Evolutionary conservation across 92 coral and sea anemone species (phyloP).

Genomic region (Zoanthus solanderi): DNA sequence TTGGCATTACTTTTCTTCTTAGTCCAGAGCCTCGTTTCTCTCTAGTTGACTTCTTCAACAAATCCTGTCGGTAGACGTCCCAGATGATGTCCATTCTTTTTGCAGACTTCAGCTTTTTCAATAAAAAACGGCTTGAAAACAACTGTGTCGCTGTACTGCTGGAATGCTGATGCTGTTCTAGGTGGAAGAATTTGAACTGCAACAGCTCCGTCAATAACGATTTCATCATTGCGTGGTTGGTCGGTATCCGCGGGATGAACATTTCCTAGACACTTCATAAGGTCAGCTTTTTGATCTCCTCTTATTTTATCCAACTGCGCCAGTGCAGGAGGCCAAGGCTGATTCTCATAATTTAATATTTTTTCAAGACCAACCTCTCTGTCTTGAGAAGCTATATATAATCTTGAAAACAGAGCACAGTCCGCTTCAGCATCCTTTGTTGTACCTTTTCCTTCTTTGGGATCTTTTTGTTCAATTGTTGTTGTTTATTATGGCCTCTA

Average conservation of each 20-base stretch:
- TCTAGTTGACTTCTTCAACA: slow-evolving; percentile 37
- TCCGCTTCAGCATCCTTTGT: slow-evolving; percentile 54
- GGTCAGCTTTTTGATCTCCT: slow-evolving; percentile 49
- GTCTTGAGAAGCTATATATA: slow-evolving; percentile 65
- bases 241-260: background rate
- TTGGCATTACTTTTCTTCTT: slow-evolving; percentile 41
- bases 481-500: slow-evolving; percentile 40
- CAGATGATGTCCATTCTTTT: slow-evolving; percentile 28
- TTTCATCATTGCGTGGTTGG: background rate
- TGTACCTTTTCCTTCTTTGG: slow-evolving; percentile 53
- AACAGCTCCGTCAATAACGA: slow-evolving; percentile 36
- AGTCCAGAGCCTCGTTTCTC: slow-evolving; percentile 55
- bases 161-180: slow-evolving; percentile 37
- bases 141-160: slow-evolving; percentile 30
- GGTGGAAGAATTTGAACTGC: slow-evolving; percentile 42
- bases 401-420: slow-evolving; percentile 64
- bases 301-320: slow-evolving; percentile 35
- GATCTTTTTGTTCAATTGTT: slow-evolving; percentile 30
- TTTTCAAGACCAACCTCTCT: slow-evolving; percentile 60
- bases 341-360: slow-evolving; percentile 69
- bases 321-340: slow-evolving; percentile 66
- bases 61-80: slow-evolving; percentile 39
- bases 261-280: slow-evolving; percentile 24
- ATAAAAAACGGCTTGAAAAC: slow-evolving; percentile 31
- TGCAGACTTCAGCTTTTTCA: slow-evolving; percentile 20